Evolutionary conservation across 2,888 invertebrate genomes (phyloP).

Genomic region (Orthonychiurus folsomi): DNA sequence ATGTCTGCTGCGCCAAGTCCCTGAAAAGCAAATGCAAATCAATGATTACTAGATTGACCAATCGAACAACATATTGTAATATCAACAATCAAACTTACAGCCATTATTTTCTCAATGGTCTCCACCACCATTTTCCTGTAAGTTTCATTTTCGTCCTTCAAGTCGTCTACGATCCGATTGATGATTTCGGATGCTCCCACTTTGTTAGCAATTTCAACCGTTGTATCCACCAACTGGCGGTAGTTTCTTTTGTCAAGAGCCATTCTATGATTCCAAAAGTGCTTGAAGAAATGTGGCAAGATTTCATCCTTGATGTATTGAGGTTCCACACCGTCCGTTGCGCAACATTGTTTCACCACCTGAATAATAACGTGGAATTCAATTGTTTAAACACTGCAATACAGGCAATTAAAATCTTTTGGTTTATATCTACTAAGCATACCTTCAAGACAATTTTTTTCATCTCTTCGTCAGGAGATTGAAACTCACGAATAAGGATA

Average conservation of each 20-base stretch:
- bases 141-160: slow-evolving; percentile 99
- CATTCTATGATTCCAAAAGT: slow-evolving; percentile 99
- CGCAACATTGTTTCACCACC: slow-evolving; percentile 99
- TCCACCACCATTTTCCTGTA: slow-evolving; percentile 99
- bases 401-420: not conserved
- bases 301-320: slow-evolving; percentile 99
- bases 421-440: slow-evolving; percentile 21
- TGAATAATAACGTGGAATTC: slow-evolving; percentile 42
- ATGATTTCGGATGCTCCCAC: slow-evolving; percentile 99
- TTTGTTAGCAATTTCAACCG: slow-evolving; percentile 99
- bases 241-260: slow-evolving; percentile 96
- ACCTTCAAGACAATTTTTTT: slow-evolving; percentile 99
- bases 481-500: slow-evolving; percentile 97
- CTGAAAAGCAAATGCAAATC: no score
- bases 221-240: slow-evolving; percentile 94
- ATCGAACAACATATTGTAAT: not conserved
- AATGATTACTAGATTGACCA: no score
- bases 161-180: slow-evolving; percentile 93
- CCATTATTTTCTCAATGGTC: slow-evolving; percentile 97
- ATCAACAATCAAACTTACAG: slow-evolving; percentile 48
- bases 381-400: slow-evolving; percentile 2
- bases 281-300: slow-evolving; percentile 94
- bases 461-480: slow-evolving; percentile 99
- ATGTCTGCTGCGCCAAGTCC: slow-evolving; percentile 95
- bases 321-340: slow-evolving; percentile 98